Conservation (phyloP, 1,140 invertebrate species). For the Cydia amplana region DNA sequence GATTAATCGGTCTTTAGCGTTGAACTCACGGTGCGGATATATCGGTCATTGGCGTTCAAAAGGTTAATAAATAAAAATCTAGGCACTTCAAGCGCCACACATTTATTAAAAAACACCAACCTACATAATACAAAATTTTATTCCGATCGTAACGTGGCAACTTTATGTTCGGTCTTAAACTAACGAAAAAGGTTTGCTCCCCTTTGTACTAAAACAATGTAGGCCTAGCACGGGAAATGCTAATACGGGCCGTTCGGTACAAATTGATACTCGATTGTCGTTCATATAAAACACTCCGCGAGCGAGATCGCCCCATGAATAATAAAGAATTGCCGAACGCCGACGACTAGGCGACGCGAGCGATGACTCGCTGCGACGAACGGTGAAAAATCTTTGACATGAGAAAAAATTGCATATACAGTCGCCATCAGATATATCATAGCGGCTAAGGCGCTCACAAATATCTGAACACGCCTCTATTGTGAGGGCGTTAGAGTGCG, state of each 20-base stretch:
- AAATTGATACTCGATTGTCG: constrained; percentile 79
- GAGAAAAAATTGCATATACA: too few relatives aligned
- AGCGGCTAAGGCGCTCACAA: too few relatives aligned
- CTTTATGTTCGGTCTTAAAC: constrained; percentile 25
- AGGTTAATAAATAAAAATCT: too few relatives aligned
- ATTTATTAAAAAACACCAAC: neutral
- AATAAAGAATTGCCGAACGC: constrained; percentile 73
- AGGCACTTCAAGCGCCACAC: neutral
- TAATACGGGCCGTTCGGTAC: constrained; percentile 71
- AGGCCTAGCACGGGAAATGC: constrained; percentile 61
- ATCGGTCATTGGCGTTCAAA: too few relatives aligned
- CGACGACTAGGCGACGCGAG: constrained; percentile 49
- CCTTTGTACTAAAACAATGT: constrained; percentile 62
- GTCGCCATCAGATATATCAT: too few relatives aligned
- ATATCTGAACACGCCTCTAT: too few relatives aligned
- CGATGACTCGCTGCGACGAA: constrained; percentile 47
- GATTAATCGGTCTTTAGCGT: too few relatives aligned
- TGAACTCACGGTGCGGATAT: too few relatives aligned
- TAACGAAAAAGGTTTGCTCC: constrained; percentile 33
- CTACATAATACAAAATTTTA: neutral
- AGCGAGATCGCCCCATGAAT: constrained; percentile 75
- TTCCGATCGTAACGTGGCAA: neutral
- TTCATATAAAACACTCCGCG: constrained; percentile 77
- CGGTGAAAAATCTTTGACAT: constrained; percentile 23
- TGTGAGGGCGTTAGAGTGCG: too few relatives aligned